Conservation (phyloP, 2,888 invertebrate genomes). For the Drosophila sordidula region DNA sequence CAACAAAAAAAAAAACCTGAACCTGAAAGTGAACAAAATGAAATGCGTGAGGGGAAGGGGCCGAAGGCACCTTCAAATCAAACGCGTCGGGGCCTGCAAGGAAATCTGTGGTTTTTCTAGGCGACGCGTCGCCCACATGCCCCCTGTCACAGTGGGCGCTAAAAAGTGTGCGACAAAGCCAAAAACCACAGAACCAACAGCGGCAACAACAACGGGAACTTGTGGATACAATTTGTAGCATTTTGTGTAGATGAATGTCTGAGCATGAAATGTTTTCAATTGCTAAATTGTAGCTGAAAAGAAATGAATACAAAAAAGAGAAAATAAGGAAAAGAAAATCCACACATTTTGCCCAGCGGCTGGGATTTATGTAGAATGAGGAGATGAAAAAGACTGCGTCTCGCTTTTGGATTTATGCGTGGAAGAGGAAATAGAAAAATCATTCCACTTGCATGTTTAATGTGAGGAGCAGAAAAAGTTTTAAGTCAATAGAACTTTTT, state of each 20-base stretch:
- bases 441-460: conserved; percentile 18
- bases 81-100: conserved; percentile 40
- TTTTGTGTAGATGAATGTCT: conserved; percentile 50
- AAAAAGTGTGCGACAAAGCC: conserved; percentile 9
- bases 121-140: conserved; percentile 43
- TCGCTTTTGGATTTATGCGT: conserved; percentile 6
- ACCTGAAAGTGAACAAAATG: conserved; percentile 8
- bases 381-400: conserved; percentile 1
- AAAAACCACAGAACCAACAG: conserved; percentile 36
- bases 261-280: conserved; percentile 63
- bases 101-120: conserved; percentile 51
- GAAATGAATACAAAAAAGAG: conserved; percentile 38
- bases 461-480: conserved; percentile 4
- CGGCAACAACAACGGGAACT: conserved; percentile 36
- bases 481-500: conserved; percentile 10
- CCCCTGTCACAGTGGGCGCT: conserved; percentile 39
- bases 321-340: conserved; percentile 5
- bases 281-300: conserved; percentile 48
- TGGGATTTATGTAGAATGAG: conserved; percentile 13
- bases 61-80: conserved; percentile 64
- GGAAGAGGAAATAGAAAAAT: conserved; percentile 19
- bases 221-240: conserved; percentile 56
- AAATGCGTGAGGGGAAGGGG: conserved; percentile 31
- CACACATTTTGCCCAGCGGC: conserved; percentile 26
- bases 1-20: conserved; percentile 2